Percentiles rank a stretch among this genome's conserved stretches.
Conservation (phyloP, 2,113 vertebrate genomes). For the Xenopus borealis region DNA sequence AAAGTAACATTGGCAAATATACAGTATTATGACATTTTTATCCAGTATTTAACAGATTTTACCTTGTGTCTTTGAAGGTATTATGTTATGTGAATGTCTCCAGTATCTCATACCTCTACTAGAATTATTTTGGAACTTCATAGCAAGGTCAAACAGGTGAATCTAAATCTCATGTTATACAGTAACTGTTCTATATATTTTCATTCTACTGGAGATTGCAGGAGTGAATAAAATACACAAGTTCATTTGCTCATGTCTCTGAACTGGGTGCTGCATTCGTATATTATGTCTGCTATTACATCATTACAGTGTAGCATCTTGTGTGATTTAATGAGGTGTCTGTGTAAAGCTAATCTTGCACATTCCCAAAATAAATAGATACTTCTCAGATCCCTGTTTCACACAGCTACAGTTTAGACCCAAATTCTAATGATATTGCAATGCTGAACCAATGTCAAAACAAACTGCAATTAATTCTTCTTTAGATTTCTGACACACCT, state of each 20-base stretch:
- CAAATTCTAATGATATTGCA: too few species aligned
- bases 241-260: neutral
- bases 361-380: neutral
- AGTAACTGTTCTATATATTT: neutral
- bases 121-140: neutral
- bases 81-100: neutral
- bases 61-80: neutral
- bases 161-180: neutral
- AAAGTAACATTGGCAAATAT: too few species aligned
- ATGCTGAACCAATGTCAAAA: too few species aligned
- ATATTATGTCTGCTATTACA: neutral
- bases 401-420: too few species aligned
- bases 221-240: constrained; percentile 1
- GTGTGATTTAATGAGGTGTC: neutral
- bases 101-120: neutral
- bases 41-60: too few species aligned
- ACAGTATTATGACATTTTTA: too few species aligned
- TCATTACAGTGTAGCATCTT: neutral
- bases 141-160: constrained; percentile 18
- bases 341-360: neutral
- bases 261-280: constrained; percentile 5
- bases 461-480: too few species aligned
- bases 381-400: neutral
- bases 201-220: neutral
- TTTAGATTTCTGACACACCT: too few species aligned